These are phyloP conservation scores for Orussus abietinus DNA, from an alignment of 1,140 invertebrate genomes.

Conservation along the genomic window DNA sequence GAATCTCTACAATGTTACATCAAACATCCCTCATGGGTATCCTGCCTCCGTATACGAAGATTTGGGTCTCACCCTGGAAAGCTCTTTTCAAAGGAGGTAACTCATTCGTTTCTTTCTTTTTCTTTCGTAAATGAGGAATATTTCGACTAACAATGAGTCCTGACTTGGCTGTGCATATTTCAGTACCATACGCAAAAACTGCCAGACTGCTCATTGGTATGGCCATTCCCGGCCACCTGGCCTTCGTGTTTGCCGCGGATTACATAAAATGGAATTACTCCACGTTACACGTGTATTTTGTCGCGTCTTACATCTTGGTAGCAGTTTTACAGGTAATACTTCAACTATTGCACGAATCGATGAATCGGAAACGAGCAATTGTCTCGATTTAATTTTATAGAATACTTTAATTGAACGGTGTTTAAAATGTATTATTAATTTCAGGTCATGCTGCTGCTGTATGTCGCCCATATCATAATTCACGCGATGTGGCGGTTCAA, in stretches of 20 bases:
- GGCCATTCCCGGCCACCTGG: constrained; percentile 87
- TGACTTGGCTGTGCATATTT: constrained; percentile 25
- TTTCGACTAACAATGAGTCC: not conserved
- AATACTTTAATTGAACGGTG: constrained; percentile 37
- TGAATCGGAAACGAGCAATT: not conserved
- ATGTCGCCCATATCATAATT: constrained; percentile 82
- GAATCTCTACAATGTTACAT: constrained; percentile 91
- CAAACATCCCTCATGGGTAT: constrained; percentile 72
- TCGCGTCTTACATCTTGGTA: constrained; percentile 64
- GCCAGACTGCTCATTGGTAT: constrained; percentile 81
- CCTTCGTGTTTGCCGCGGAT: constrained; percentile 84
- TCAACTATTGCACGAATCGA: constrained; percentile 1
- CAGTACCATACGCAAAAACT: constrained; percentile 72
- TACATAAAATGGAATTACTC: constrained; percentile 59
- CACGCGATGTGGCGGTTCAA: constrained; percentile 86
- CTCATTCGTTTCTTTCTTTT: not conserved
- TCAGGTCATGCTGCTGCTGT: constrained; percentile 75
- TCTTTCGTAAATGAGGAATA: not conserved
- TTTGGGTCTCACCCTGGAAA: constrained; percentile 73
- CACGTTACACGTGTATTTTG: constrained; percentile 60
- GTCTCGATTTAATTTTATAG: constrained; percentile 2
- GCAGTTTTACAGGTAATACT: constrained; percentile 59
- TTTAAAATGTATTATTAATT: constrained; percentile 27
- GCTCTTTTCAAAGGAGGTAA: constrained; percentile 79
- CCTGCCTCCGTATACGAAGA: constrained; percentile 68